Conservation (phyloP, 92 coral and sea anemone genomes). For the Palythoa heliodiscus region DNA sequence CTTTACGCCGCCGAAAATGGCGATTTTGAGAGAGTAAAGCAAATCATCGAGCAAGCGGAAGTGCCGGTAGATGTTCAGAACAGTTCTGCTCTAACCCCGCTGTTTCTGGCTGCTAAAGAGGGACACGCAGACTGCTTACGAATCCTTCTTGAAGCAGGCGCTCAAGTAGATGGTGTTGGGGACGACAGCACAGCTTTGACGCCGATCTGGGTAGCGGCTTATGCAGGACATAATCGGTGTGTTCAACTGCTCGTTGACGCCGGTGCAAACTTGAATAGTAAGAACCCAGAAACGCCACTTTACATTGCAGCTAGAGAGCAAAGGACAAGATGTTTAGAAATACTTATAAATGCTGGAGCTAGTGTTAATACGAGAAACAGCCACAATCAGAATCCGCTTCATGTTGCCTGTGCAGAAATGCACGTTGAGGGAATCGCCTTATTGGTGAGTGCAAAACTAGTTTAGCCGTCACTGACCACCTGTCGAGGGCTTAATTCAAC, state of each 20-base stretch:
- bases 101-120: conserved; percentile 85
- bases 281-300: conserved; percentile 73
- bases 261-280: conserved; percentile 78
- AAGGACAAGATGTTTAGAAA: conserved; percentile 62
- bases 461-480: too few species aligned
- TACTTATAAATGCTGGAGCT: conserved; percentile 78
- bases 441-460: conserved; percentile 56
- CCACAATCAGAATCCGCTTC: conserved; percentile 72
- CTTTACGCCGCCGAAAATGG: conserved; percentile 82
- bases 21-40: conserved; percentile 51
- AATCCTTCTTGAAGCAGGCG: conserved; percentile 75
- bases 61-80: conserved; percentile 63
- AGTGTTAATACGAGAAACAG: conserved; percentile 68
- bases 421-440: conserved; percentile 64
- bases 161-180: conserved; percentile 83
- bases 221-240: conserved; percentile 77
- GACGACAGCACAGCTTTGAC: conserved; percentile 65
- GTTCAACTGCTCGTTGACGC: conserved; percentile 67
- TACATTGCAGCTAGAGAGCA: conserved; percentile 88
- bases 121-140: conserved; percentile 80
- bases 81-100: conserved; percentile 81
- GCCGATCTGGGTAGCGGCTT: conserved; percentile 90
- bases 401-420: conserved; percentile 74
- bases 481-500: too few species aligned
- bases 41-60: conserved; percentile 54